These are phyloP conservation scores for Junonia oenone DNA, from an alignment of 2,888 invertebrate species.

Conservation along the genomic window DNA sequence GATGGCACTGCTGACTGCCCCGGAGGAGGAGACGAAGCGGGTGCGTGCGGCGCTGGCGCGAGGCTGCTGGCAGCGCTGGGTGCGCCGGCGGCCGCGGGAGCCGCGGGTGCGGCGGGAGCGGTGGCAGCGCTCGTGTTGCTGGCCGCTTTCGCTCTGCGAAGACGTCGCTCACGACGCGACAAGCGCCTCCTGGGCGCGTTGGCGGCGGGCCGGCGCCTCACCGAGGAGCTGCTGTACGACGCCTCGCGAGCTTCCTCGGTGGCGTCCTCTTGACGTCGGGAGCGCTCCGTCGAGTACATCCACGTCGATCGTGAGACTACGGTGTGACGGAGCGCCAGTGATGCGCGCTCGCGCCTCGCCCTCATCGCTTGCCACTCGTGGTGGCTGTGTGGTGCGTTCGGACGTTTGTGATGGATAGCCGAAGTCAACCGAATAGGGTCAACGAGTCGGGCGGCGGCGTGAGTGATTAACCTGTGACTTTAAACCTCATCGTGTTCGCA, in stretches of 20 bases:
- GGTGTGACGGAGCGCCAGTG: conserved; percentile 82
- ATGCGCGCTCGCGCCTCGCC: conserved; percentile 14
- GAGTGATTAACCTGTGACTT: conserved; percentile 7
- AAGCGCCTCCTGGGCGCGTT: conserved; percentile 79
- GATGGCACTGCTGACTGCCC: conserved; percentile 77
- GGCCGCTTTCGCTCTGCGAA: conserved; percentile 78
- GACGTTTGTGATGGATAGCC: conserved; percentile 19
- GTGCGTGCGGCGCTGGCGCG: conserved; percentile 42
- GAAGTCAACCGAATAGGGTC: conserved; percentile 14
- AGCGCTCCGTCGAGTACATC: conserved; percentile 94
- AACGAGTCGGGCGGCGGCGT: conserved; percentile 11
- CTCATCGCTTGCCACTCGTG: not conserved
- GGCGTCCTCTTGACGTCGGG: conserved; percentile 91
- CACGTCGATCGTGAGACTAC: conserved; percentile 96
- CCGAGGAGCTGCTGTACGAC: conserved; percentile 85
- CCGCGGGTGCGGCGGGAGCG: conserved; percentile 73
- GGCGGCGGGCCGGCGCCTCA: conserved; percentile 81
- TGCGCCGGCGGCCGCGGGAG: conserved; percentile 77
- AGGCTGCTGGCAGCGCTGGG: conserved; percentile 80
- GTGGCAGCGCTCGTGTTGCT: conserved; percentile 46
- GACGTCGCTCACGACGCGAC: conserved; percentile 78
- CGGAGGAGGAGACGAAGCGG: conserved; percentile 85
- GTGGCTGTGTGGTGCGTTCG: conserved; percentile 9
- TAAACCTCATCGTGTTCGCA: conserved; percentile 22
- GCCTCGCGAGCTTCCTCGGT: conserved; percentile 77